Conservation (phyloP, 1,140 invertebrate species). For the Prorops nasuta region DNA sequence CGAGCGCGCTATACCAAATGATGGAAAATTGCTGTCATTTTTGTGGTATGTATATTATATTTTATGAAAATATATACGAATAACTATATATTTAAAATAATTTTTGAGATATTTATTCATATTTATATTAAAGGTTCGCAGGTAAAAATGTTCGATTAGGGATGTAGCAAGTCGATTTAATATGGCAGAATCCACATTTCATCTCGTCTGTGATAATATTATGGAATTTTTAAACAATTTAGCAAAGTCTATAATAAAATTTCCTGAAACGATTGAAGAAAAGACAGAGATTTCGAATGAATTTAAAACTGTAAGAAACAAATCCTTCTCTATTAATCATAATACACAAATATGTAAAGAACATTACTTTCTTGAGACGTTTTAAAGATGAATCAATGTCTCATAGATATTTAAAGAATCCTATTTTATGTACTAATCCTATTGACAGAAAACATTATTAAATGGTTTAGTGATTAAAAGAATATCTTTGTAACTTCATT, state of each 20-base stretch:
- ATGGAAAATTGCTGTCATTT: constrained; percentile 12
- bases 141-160: constrained; percentile 13
- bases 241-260: constrained; percentile 10
- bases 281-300: too few relatives aligned
- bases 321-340: not conserved
- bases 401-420: too few relatives aligned
- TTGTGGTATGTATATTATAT: constrained; percentile 14
- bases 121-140: constrained; percentile 18
- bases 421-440: too few relatives aligned
- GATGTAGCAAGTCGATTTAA: constrained; percentile 10
- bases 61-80: not conserved
- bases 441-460: too few relatives aligned
- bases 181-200: constrained; percentile 5
- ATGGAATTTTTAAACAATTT: constrained; percentile 15
- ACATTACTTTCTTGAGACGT: too few relatives aligned
- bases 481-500: too few relatives aligned
- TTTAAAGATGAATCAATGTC: too few relatives aligned
- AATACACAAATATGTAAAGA: too few relatives aligned
- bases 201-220: constrained; percentile 7
- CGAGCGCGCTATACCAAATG: too few relatives aligned
- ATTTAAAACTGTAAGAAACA: constrained; percentile 9
- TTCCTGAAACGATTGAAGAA: constrained; percentile 14
- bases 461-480: too few relatives aligned
- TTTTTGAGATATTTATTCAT: too few relatives aligned
- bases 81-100: constrained; percentile 1